A percentile compares a stretch with the other conserved stretches of the same genome.
phyloP scores from a whole-genome alignment of 2,797 vertebrate species.

The Varecia variegata region DNA sequence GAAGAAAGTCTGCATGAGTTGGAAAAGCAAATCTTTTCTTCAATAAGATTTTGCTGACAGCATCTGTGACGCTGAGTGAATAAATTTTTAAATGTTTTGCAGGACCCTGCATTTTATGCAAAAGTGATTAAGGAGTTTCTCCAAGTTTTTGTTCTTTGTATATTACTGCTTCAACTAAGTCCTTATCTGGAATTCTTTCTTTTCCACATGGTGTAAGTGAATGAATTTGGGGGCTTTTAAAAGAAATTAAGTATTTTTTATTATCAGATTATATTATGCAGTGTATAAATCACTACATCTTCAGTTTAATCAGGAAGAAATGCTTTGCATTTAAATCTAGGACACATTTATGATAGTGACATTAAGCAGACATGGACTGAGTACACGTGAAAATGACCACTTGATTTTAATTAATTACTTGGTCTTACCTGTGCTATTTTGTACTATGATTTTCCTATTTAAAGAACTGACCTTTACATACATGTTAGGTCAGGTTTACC shows the following conservation, averaged over 20 bases:
- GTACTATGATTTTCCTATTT: neutral
- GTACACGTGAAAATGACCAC: neutral
- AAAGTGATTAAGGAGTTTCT: neutral
- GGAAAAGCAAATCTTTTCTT: neutral
- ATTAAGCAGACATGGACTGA: neutral
- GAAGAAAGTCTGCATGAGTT: neutral
- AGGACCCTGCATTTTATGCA: neutral
- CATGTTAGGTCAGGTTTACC: neutral
- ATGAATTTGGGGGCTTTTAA: slow-evolving; percentile 13
- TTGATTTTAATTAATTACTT: neutral
- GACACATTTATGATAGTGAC: neutral
- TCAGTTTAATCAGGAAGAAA: slow-evolving; percentile 45
- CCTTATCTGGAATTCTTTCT: slow-evolving; percentile 20
- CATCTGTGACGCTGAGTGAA: neutral
- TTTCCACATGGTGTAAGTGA: neutral
- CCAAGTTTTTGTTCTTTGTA: neutral
- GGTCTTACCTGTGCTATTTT: neutral
- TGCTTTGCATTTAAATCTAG: neutral
- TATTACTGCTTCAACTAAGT: neutral
- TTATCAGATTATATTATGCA: slow-evolving; percentile 25
- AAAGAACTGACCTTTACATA: slow-evolving; percentile 6
- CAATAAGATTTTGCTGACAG: neutral
- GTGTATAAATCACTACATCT: neutral
- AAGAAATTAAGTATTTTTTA: slow-evolving; percentile 32
- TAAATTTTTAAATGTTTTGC: neutral